Evolutionary conservation across 2,888 invertebrate species (phyloP), one percentile per base, ranked within the genome.

Genomic region (Drosophila parthenogenetica): DNA sequence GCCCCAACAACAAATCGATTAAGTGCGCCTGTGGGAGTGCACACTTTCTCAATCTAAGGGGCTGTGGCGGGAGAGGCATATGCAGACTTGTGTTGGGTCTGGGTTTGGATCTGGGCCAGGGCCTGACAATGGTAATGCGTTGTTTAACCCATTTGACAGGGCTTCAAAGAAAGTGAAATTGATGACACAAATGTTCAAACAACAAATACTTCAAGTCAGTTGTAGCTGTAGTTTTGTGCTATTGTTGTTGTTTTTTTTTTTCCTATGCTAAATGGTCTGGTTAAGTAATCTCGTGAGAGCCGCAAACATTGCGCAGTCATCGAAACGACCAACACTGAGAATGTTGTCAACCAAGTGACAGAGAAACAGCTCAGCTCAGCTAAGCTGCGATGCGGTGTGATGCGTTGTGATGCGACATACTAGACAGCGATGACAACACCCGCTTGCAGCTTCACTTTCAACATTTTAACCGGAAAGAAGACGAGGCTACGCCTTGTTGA

Each of bases 141-240:
- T 61, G 61, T 62, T 62, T 73, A 83, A 72, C 69, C 74, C 77
- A 69, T 81, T 81, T 66, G 74, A 66, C 58, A 57, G 59, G 75
- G 67, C 59, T 55, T 48, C 62, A 85, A 86, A 81, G 89, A 89
- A 90, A 90, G 90, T 90, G 89, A 90, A 90, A 89, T 89, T 89
- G 90, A 84, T 88, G 89, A 86, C 90, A 89, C 87, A 87, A 88
- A 89, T 85, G 80, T 71, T 74, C 71, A 77, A 83, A 83, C 68
- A 81, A 81, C 81, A 84, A 84, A 81, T 66, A 70, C 60, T 51
- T 58, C 46, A 60, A 62, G 43, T 42, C 25, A 35, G 39, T 29
- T 68, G 49, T 43, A 49, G 60, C 17, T 43, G 35, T 46, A 39
- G 54, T 32, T 35, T 51, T 51, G 11, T 25, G 51, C 39, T 42